Evolutionary conservation across 2,888 invertebrate genomes (phyloP).

Genomic region (Rotaria sp.): DNA sequence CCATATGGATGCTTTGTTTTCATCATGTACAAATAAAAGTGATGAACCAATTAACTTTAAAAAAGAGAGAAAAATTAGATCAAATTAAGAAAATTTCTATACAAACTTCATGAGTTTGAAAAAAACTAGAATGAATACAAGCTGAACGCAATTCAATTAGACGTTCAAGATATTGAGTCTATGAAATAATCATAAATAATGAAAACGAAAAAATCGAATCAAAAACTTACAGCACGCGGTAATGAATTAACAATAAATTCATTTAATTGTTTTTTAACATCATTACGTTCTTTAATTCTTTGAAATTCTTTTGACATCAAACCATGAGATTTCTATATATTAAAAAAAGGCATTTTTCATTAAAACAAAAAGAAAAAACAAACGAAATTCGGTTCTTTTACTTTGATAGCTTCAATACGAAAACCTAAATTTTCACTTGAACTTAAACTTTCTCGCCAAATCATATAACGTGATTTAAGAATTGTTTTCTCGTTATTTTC

Average conservation of each 20-base stretch:
- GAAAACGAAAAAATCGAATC: neutral
- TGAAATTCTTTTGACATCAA: slow-evolving; percentile 36
- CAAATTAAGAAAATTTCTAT: neutral
- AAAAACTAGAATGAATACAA: slow-evolving; percentile 35
- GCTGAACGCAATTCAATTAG: slow-evolving; percentile 15
- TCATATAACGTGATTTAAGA: slow-evolving; percentile 90
- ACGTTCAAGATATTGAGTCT: slow-evolving; percentile 34
- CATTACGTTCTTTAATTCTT: slow-evolving; percentile 26
- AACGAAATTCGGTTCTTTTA: slow-evolving; percentile 44
- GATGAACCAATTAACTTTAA: slow-evolving; percentile 55
- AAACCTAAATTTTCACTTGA: slow-evolving; percentile 87
- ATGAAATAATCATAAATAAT: neutral
- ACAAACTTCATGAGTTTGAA: slow-evolving; percentile 39
- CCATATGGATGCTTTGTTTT: slow-evolving; percentile 50
- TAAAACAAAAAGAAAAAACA: neutral
- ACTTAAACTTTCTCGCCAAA: slow-evolving; percentile 72
- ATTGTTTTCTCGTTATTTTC: slow-evolving; percentile 76
- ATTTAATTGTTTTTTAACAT: slow-evolving; percentile 34
- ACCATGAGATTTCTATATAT: slow-evolving; percentile 29
- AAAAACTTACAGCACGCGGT: slow-evolving; percentile 6
- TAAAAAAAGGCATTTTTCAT: neutral
- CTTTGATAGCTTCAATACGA: slow-evolving; percentile 86
- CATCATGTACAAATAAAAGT: slow-evolving; percentile 53
- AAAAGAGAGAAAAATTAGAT: neutral
- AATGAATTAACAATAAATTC: slow-evolving; percentile 29